Evolutionary conservation across 1,140 invertebrate species (phyloP).

Genomic region (Drosophila melanogaster): Release_6_plus_ISO1_MT NT_033777.3:31358501-31359000

Average conservation of each 20-base stretch:
- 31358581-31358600: conserved; percentile 51
- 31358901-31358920: conserved; percentile 84
- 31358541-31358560: conserved; percentile 29
- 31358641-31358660: conserved; percentile 58
- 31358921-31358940: conserved; percentile 85
- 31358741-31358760: not conserved
- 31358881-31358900: conserved; percentile 3
- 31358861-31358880: conserved; percentile 56
- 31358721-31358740: conserved; percentile 81
- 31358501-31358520: conserved; percentile 9
- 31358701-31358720: conserved; percentile 83
- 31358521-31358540: conserved; percentile 21
- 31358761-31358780: conserved; percentile 45
- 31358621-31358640: not conserved
- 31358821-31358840: conserved; percentile 84
- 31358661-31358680: conserved; percentile 79
- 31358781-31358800: conserved; percentile 60
- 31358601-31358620: conserved; percentile 7
- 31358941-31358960: conserved; percentile 84
- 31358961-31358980: conserved; percentile 79
- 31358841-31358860: conserved; percentile 82
- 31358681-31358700: conserved; percentile 80
- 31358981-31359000: conserved; percentile 77
- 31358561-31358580: conserved; percentile 73
- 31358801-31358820: conserved; percentile 83